Base-by-base conservation (phyloP, 2,113 vertebrate genomes). In the Phalacrocorax carbo region DNA sequence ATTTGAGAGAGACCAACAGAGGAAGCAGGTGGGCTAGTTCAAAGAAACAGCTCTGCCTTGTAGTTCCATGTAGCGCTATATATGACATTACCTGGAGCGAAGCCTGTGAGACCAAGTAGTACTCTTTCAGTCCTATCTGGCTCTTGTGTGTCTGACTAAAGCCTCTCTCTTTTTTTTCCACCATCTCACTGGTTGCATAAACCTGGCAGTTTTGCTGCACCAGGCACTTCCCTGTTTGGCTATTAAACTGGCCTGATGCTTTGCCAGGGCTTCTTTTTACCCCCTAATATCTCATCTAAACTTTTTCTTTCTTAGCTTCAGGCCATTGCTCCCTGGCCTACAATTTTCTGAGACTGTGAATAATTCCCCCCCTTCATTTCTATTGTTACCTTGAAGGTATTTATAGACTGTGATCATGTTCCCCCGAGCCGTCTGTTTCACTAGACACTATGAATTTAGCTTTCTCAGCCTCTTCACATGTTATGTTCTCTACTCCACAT, bases 331-430 rank as follows among this genome's bases (percentile, higher is more conserved):
- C 91, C 84, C 94, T 76, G 82, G 76, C 79, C 92, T 95, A 81
- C 93, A 83, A 78, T 96, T 91, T 96, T 95, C 64, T 75, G 48
- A 92, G 86, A 26, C 81, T 90, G 61, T 91, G 94, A 97, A 85
- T 96, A 93, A 91, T 90, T 93, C 94, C 64, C 55, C 91, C 38
- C 73, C 70, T 91, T 95, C 51, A 26, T 94, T 93, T 95, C 86
- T 95, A 7, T 91, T 94, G 86, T 95, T 96, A 89, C 86, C 92
- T 96, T 93, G 92, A 83, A 93, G 91, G 94, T 96, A 93, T 97
- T 94, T 94, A 94, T 93, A 91, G 79, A 86, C 86, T 73, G 55
- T 82, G 91, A 94, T 91, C 93, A n/a, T 93, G 81, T 79, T 96
- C 64, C 94, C 89, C 82, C 77, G 85, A 93, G 90, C 82, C 9